A percentile compares a stretch with the other conserved stretches of the same genome.
Conservation (phyloP, 2,797 vertebrate species). For the Delichon dasypus region DNA sequence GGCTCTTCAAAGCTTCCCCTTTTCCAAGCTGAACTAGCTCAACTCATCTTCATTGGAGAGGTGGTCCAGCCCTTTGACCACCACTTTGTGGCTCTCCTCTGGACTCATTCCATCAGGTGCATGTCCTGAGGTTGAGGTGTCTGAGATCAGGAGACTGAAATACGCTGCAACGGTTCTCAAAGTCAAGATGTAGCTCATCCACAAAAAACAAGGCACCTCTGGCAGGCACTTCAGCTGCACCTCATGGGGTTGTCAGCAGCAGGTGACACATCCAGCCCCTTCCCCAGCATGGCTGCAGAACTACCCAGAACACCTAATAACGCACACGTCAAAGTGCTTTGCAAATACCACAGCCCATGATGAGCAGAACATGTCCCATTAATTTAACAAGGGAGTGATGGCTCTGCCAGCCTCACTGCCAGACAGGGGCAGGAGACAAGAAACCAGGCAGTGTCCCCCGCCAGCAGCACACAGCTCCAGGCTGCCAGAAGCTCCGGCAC, state of each 20-base stretch:
- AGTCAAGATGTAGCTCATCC: not conserved
- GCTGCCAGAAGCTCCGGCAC: not conserved
- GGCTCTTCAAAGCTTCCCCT: not conserved
- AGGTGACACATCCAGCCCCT: not conserved
- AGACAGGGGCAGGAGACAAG: not conserved
- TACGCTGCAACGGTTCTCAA: not conserved
- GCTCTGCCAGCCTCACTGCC: not conserved
- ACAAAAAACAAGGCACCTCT: not conserved
- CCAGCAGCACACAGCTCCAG: not conserved
- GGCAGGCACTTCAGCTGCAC: not conserved
- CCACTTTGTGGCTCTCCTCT: not conserved
- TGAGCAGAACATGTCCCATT: not conserved
- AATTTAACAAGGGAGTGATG: not conserved
- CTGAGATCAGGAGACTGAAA: not conserved
- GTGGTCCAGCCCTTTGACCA: not conserved
- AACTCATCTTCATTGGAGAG: not conserved
- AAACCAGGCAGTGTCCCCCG: not conserved
- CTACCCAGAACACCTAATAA: not conserved
- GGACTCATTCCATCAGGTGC: not conserved
- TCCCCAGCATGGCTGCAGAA: not conserved
- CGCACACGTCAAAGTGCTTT: not conserved
- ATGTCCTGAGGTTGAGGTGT: not conserved
- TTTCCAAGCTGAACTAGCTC: not conserved
- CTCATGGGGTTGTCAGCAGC: not conserved
- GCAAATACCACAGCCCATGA: not conserved